Evolutionary conservation across 2,888 invertebrate species (phyloP).

Genomic region (Xestia rhomboidea): DNA sequence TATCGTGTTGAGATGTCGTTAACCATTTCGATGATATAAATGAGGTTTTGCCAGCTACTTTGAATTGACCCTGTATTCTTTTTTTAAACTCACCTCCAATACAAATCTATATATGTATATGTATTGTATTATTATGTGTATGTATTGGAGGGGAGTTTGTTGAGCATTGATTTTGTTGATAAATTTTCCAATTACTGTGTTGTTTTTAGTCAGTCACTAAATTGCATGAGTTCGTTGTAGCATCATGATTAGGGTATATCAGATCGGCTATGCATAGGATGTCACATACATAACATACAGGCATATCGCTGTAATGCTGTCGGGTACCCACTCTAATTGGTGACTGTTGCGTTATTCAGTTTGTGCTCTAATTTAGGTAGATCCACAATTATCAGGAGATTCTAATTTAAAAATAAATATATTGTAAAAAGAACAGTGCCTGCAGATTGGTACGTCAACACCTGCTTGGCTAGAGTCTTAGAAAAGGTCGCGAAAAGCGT

Average conservation of each 20-base stretch:
- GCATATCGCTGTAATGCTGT: constrained; percentile 26
- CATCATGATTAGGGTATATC: constrained; percentile 12
- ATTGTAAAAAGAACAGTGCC: too few species aligned
- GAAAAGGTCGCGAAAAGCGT: too few species aligned
- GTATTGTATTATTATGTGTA: too few species aligned
- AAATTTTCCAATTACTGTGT: background rate
- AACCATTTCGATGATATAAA: background rate
- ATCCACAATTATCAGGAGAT: background rate
- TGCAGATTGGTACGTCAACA: too few species aligned
- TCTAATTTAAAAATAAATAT: too few species aligned
- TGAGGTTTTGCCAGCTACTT: background rate
- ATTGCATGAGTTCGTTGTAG: background rate
- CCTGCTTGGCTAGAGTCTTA: too few species aligned
- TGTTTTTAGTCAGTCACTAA: background rate
- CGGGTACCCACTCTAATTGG: constrained; percentile 12
- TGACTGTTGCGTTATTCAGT: background rate
- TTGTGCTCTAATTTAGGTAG: background rate
- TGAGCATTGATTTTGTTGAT: background rate
- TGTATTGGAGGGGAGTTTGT: too few species aligned
- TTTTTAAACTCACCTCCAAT: background rate
- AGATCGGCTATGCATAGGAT: background rate
- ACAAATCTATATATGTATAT: too few species aligned
- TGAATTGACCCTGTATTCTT: too few species aligned
- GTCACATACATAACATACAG: constrained; percentile 8
- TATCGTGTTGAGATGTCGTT: background rate